Evolutionary conservation across 2,113 vertebrate species (phyloP).

Genomic region (Phodopus roborovskii): DNA sequence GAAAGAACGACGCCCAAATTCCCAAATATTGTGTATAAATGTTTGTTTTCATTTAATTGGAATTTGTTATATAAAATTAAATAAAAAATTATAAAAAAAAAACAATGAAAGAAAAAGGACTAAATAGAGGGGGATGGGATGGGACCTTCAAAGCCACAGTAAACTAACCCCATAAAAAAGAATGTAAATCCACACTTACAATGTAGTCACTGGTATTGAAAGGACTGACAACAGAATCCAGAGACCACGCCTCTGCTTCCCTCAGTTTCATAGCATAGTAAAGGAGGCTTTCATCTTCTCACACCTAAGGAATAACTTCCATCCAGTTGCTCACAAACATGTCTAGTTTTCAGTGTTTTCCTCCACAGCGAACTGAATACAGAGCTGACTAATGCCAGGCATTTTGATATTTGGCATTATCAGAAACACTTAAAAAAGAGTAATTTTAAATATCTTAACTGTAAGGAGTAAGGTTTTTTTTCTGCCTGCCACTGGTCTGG

Average conservation of each 20-base stretch:
- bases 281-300: conserved; percentile 26
- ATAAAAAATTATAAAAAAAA: too few relatives aligned
- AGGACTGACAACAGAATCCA: background rate
- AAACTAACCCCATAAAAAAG: conserved; percentile 45
- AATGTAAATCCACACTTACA: background rate
- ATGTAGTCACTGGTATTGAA: background rate
- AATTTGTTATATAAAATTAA: too few relatives aligned
- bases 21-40: too few relatives aligned
- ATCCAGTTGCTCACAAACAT: conserved; percentile 6
- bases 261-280: background rate
- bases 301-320: conserved; percentile 20
- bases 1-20: too few relatives aligned
- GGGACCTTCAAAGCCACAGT: conserved; percentile 14
- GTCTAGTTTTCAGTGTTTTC: background rate
- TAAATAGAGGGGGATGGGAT: background rate
- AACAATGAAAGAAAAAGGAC: background rate
- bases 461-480: too few relatives aligned
- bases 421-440: conserved; percentile 40
- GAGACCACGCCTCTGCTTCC: background rate
- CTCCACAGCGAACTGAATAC: background rate
- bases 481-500: too few relatives aligned
- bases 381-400: background rate
- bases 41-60: too few relatives aligned
- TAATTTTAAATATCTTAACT: too few relatives aligned
- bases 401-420: background rate